phyloP scores from a whole-genome alignment of 2,797 vertebrate species.

The Peromyscus nudipes region DNA sequence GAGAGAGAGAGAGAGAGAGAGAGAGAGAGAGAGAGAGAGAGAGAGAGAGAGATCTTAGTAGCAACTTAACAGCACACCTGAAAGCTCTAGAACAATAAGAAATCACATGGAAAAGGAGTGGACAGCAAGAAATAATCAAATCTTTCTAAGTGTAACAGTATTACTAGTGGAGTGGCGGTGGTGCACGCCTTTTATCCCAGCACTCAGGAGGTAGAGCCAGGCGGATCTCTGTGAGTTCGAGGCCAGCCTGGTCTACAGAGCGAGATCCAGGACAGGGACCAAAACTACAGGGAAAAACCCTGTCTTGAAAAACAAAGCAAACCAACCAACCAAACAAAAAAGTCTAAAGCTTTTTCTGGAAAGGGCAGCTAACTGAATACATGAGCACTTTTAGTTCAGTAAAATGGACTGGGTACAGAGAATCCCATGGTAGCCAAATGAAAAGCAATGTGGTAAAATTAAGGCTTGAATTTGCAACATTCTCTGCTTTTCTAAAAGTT shows the following conservation, averaged over 20 bases:
- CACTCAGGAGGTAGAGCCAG: too few relatives aligned
- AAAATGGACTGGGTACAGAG: constrained; percentile 3
- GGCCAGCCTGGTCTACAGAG: too few relatives aligned
- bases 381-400: neutral
- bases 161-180: neutral
- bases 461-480: constrained; percentile 36
- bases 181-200: too few relatives aligned
- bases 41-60: neutral
- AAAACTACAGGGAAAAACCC: too few relatives aligned
- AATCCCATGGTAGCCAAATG: constrained; percentile 44
- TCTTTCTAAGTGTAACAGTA: neutral
- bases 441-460: constrained; percentile 55
- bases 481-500: constrained; percentile 58
- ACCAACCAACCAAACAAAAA: neutral
- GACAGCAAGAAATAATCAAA: neutral
- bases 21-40: too few relatives aligned
- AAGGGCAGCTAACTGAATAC: constrained; percentile 10
- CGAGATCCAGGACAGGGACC: too few relatives aligned
- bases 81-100: neutral
- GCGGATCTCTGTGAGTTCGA: too few relatives aligned
- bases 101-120: neutral
- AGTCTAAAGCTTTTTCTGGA: neutral
- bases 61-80: neutral
- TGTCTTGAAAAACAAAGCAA: too few relatives aligned
- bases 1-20: too few relatives aligned